Conservation (phyloP, 2,113 vertebrate species). For the Pachypanchax playfairii region DNA sequence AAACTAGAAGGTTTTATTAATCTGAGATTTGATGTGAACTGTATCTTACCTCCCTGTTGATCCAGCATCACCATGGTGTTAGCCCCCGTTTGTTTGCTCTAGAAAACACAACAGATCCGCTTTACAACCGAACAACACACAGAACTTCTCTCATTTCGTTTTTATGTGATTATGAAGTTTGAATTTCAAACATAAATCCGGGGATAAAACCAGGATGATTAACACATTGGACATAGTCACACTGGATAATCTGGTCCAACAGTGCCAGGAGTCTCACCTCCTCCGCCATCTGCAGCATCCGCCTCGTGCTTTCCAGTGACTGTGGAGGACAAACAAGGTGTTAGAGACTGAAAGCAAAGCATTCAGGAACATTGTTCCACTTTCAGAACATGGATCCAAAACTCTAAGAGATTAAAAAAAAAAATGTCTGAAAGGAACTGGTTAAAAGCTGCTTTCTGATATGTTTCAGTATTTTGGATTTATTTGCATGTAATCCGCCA, state of each 20-base stretch:
- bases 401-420: neutral
- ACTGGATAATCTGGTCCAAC: neutral
- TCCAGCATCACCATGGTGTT: constrained; percentile 93
- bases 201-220: neutral
- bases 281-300: constrained; percentile 91
- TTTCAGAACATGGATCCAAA: constrained; percentile 1
- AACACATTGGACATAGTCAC: neutral
- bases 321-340: constrained; percentile 57
- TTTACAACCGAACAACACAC: constrained; percentile 13
- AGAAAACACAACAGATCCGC: constrained; percentile 22
- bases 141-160: no score
- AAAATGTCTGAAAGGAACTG: no score
- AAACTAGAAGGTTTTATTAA: no score
- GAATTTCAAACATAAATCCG: no score
- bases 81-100: constrained; percentile 88
- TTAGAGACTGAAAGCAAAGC: neutral
- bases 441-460: no score
- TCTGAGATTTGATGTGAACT: no score
- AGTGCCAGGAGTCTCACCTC: constrained; percentile 85
- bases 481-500: no score
- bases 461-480: no score
- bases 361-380: constrained; percentile 6
- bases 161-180: no score
- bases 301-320: constrained; percentile 97
- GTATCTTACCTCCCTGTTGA: constrained; percentile 91